Evolutionary conservation across 2,113 vertebrate species (phyloP).

Genomic region (Notothenia rossii): DNA sequence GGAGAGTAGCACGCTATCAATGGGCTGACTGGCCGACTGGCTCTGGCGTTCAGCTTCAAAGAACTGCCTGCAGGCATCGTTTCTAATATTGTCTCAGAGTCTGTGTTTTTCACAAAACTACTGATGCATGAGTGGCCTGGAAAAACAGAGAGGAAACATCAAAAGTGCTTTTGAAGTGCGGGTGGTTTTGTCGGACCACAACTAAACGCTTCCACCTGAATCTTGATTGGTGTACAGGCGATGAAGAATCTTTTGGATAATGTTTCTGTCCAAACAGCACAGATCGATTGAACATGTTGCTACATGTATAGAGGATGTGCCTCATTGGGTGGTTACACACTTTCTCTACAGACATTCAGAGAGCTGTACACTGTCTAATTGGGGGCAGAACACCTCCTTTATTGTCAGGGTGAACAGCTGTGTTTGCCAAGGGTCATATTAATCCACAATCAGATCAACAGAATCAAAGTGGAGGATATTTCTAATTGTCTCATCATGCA

Average conservation of each 20-base stretch:
- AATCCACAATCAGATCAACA: constrained; percentile 44
- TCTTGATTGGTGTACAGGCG: constrained; percentile 60
- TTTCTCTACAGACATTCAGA: constrained; percentile 6
- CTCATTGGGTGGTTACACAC: constrained; percentile 11
- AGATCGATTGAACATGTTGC: constrained; percentile 1
- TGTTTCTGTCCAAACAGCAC: constrained; percentile 11
- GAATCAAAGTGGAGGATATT: constrained; percentile 39
- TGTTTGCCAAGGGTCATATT: constrained; percentile 35
- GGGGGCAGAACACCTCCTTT: constrained; percentile 9
- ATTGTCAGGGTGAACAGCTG: constrained; percentile 32
- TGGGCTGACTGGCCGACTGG: constrained; percentile 70
- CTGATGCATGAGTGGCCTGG: constrained; percentile 80
- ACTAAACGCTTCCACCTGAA: constrained; percentile 81
- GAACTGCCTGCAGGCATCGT: constrained; percentile 76
- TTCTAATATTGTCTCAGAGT: constrained; percentile 85
- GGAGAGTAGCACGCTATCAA: constrained; percentile 75
- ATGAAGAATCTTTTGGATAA: constrained; percentile 5
- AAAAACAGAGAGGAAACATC: constrained; percentile 80
- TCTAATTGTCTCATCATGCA: constrained; percentile 47
- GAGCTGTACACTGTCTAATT: constrained; percentile 1
- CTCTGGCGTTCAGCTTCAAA: constrained; percentile 82
- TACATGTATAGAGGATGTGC: not conserved
- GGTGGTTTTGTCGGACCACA: constrained; percentile 70
- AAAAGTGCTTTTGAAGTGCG: constrained; percentile 80
- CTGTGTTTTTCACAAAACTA: constrained; percentile 82